Conservation (phyloP, 2,888 invertebrate species). For the Tethea ocularis region DNA sequence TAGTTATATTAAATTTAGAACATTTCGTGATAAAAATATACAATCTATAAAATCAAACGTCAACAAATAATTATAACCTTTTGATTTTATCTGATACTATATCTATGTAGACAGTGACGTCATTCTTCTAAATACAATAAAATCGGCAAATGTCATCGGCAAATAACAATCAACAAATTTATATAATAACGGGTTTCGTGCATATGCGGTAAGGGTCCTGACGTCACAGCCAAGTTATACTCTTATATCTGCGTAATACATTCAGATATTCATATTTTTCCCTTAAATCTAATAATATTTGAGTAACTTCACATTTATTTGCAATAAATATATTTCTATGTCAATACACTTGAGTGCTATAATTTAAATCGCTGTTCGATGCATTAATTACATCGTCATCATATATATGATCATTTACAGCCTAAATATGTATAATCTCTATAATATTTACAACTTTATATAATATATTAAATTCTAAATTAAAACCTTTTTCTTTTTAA, state of each 20-base stretch:
- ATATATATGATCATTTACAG: background rate
- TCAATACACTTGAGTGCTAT: slow-evolving; percentile 3
- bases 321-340: background rate
- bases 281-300: slow-evolving; percentile 1
- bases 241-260: background rate
- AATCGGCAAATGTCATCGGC: background rate
- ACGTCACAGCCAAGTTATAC: background rate
- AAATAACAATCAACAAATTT: background rate
- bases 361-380: background rate
- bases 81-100: background rate
- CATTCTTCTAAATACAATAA: background rate
- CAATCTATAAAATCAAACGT: background rate
- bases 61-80: background rate
- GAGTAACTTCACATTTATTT: slow-evolving; percentile 2
- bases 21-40: slow-evolving; percentile 3
- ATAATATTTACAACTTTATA: background rate
- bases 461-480: background rate
- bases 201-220: background rate
- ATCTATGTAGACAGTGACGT: background rate
- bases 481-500: background rate
- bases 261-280: background rate
- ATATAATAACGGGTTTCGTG: background rate
- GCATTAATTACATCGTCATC: no score
- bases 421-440: slow-evolving; percentile 1
- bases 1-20: slow-evolving; percentile 5